Percentiles rank a stretch among this genome's conserved stretches.
Conservation (phyloP, 2,797 vertebrate genomes). For the Fistularia commersonii region DNA sequence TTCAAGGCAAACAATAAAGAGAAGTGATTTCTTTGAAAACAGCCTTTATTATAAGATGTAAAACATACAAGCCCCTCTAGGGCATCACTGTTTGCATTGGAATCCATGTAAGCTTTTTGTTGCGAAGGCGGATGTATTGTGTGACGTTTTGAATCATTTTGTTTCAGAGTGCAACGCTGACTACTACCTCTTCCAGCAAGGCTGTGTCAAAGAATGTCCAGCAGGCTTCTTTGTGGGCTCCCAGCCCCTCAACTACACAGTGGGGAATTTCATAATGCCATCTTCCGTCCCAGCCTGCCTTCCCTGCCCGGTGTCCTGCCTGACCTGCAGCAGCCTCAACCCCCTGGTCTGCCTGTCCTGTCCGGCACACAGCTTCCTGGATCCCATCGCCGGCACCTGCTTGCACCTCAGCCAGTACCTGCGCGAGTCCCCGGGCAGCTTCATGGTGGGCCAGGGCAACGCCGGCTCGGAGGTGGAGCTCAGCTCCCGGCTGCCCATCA, state of each 20-base stretch:
- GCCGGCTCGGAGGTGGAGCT: conserved; percentile 17
- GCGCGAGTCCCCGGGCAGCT: conserved; percentile 81
- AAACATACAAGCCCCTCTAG: not conserved
- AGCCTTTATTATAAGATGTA: no score
- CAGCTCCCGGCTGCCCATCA: conserved; percentile 73
- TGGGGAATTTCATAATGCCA: conserved; percentile 79
- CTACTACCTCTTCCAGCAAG: conserved; percentile 87
- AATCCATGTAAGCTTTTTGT: conserved; percentile 17
- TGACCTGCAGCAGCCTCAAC: conserved; percentile 82
- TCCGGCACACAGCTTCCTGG: conserved; percentile 84
- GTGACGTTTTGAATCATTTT: conserved; percentile 17
- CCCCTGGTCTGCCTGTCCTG: conserved; percentile 86
- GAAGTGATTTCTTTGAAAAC: conserved; percentile 8
- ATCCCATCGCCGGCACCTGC: conserved; percentile 79
- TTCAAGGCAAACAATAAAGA: conserved; percentile 3
- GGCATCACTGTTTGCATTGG: not conserved
- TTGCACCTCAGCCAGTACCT: conserved; percentile 87
- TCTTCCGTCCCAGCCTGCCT: conserved; percentile 79
- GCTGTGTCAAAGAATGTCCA: conserved; percentile 87
- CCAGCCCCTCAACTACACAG: conserved; percentile 70
- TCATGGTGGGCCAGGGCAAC: conserved; percentile 44
- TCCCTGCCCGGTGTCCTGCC: conserved; percentile 85
- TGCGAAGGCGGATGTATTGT: not conserved
- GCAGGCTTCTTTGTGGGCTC: conserved; percentile 75
- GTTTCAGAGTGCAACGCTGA: conserved; percentile 87